Evolutionary conservation across 1,140 invertebrate genomes (phyloP).

Genomic region (Heliothis subflexa): DNA sequence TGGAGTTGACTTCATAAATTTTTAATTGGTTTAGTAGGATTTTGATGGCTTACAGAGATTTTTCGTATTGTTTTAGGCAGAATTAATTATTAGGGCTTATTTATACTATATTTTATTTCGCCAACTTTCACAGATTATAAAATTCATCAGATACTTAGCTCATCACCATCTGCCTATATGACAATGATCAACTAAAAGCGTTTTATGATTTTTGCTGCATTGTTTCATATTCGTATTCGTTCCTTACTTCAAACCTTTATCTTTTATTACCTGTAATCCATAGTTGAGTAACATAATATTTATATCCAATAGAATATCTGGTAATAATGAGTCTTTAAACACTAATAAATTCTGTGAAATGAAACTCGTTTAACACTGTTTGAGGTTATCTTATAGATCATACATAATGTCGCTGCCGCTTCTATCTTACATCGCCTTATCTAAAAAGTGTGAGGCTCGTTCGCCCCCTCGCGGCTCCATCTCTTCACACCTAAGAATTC

Average conservation of each 20-base stretch:
- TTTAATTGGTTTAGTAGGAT: not conserved
- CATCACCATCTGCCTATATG: no score
- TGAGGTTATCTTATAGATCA: constrained; percentile 13
- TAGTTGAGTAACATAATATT: not conserved
- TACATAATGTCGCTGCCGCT: constrained; percentile 43
- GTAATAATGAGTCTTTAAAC: not conserved
- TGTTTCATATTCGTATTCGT: no score
- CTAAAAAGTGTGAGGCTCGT: constrained; percentile 52
- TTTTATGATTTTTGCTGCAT: no score
- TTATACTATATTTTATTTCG: no score
- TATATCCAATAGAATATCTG: not conserved
- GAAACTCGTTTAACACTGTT: not conserved
- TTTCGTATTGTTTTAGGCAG: not conserved
- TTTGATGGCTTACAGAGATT: not conserved
- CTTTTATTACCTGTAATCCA: no score
- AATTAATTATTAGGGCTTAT: no score
- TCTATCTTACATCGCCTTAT: constrained; percentile 48
- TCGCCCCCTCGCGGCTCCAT: constrained; percentile 52
- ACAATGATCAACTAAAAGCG: no score
- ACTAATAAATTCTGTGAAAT: not conserved
- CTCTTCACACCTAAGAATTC: constrained; percentile 81
- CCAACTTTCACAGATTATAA: no score
- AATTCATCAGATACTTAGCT: no score
- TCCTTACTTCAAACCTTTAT: no score
- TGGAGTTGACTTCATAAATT: not conserved